A percentile compares a stretch with the other conserved stretches of the same genome.
These are phyloP conservation scores for Diadromus collaris DNA, from an alignment of 2,888 invertebrate genomes.

Conservation along the genomic window DNA sequence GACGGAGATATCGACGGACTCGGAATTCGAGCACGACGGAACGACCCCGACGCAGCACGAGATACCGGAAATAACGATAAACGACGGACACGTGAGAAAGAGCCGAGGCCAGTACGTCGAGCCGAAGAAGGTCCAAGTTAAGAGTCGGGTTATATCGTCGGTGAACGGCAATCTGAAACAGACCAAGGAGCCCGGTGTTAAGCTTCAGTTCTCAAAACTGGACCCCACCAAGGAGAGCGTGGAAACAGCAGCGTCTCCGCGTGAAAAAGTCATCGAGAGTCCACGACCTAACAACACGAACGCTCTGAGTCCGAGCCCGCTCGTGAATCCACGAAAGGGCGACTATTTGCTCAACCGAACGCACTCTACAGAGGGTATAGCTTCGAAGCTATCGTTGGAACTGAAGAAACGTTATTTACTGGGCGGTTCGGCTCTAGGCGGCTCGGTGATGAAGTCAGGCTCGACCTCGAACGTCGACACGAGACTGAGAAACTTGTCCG, in stretches of 20 bases:
- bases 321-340: slow-evolving; percentile 84
- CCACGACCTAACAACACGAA: slow-evolving; percentile 20
- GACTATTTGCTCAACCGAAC: slow-evolving; percentile 91
- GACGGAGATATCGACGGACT: slow-evolving; percentile 96
- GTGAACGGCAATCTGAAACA: slow-evolving; percentile 78
- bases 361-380: slow-evolving; percentile 93
- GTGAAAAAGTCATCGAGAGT: slow-evolving; percentile 29
- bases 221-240: slow-evolving; percentile 61
- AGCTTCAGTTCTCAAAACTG: slow-evolving; percentile 66
- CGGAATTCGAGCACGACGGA: slow-evolving; percentile 94
- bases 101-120: slow-evolving; percentile 79
- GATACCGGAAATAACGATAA: slow-evolving; percentile 89
- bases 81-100: slow-evolving; percentile 84
- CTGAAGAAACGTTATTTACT: slow-evolving; percentile 92
- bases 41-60: slow-evolving; percentile 85
- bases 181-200: slow-evolving; percentile 64
- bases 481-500: slow-evolving; percentile 91
- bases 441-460: slow-evolving; percentile 90
- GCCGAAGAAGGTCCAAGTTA: slow-evolving; percentile 85
- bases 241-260: slow-evolving; percentile 5
- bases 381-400: slow-evolving; percentile 93
- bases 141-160: slow-evolving; percentile 80
- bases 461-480: slow-evolving; percentile 92
- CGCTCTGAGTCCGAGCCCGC: slow-evolving; percentile 71
- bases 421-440: slow-evolving; percentile 85